A percentile compares a stretch with the other conserved stretches of the same genome.
Conservation (phyloP, 2,888 invertebrate species). For the Drosophila macrothrix region DNA sequence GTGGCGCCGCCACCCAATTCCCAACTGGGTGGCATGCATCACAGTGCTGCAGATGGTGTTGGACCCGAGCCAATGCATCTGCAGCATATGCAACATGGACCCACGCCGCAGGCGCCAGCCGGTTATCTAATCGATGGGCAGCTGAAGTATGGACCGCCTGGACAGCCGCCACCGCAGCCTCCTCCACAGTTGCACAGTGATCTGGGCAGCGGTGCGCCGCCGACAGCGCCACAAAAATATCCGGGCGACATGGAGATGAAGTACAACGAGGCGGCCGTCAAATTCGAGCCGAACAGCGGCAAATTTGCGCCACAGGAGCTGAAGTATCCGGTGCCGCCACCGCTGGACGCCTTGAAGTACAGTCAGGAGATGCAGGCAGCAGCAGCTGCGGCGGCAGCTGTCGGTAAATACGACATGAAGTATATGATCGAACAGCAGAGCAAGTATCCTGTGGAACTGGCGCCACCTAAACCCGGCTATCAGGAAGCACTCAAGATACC, state of each 20-base stretch:
- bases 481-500: slow-evolving; percentile 83
- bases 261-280: slow-evolving; percentile 82
- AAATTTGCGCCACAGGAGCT: slow-evolving; percentile 83
- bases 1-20: slow-evolving; percentile 46
- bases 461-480: slow-evolving; percentile 72
- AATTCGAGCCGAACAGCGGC: slow-evolving; percentile 74
- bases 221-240: slow-evolving; percentile 79
- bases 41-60: slow-evolving; percentile 68
- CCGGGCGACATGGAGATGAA: slow-evolving; percentile 83
- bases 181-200: slow-evolving; percentile 77
- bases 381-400: slow-evolving; percentile 71
- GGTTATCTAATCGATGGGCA: slow-evolving; percentile 82
- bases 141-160: slow-evolving; percentile 76
- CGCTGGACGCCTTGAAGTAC: slow-evolving; percentile 82
- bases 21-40: slow-evolving; percentile 62
- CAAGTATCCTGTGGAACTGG: slow-evolving; percentile 81
- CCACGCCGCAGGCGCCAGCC: slow-evolving; percentile 70
- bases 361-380: slow-evolving; percentile 84
- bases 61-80: slow-evolving; percentile 82
- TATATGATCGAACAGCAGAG: slow-evolving; percentile 83
- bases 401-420: slow-evolving; percentile 85
- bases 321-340: slow-evolving; percentile 85
- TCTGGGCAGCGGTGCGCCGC: slow-evolving; percentile 48
- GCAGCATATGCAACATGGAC: slow-evolving; percentile 74
- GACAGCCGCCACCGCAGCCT: slow-evolving; percentile 63